Evolutionary conservation across 2,113 vertebrate genomes (phyloP).

Genomic region (Damaliscus lunatus): DNA sequence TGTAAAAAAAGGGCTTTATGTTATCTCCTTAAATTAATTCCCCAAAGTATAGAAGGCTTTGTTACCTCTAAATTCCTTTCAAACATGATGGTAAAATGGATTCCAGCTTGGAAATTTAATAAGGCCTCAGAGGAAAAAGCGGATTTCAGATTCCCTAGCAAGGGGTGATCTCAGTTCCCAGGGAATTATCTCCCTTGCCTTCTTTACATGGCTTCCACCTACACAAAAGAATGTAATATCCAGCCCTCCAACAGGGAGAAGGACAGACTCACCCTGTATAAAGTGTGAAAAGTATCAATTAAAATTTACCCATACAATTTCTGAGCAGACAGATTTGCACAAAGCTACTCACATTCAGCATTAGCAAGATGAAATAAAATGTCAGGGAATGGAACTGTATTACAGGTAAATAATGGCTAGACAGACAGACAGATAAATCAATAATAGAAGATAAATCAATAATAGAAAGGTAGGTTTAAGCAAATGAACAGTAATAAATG

Average conservation of each 20-base stretch:
- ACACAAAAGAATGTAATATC: neutral
- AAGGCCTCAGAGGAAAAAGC: neutral
- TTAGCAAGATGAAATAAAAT: neutral
- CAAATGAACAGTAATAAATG: neutral
- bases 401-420: neutral
- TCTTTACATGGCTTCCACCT: neutral
- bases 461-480: neutral
- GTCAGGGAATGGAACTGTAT: neutral
- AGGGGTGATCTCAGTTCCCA: neutral
- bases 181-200: neutral
- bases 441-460: neutral
- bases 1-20: neutral
- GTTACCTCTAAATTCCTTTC: conserved; percentile 8
- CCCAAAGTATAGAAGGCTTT: neutral
- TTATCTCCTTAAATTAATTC: neutral
- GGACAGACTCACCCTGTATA: neutral
- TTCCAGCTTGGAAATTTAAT: neutral
- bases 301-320: conserved; percentile 13
- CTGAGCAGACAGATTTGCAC: neutral
- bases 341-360: conserved; percentile 9
- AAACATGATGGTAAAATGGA: neutral
- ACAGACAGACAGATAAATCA: neutral
- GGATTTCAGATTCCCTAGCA: neutral
- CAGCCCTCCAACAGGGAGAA: neutral
- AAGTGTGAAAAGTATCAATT: neutral